phyloP scores from a whole-genome alignment of 2,888 invertebrate genomes.

The Petrolisthes manimaculis region DNA sequence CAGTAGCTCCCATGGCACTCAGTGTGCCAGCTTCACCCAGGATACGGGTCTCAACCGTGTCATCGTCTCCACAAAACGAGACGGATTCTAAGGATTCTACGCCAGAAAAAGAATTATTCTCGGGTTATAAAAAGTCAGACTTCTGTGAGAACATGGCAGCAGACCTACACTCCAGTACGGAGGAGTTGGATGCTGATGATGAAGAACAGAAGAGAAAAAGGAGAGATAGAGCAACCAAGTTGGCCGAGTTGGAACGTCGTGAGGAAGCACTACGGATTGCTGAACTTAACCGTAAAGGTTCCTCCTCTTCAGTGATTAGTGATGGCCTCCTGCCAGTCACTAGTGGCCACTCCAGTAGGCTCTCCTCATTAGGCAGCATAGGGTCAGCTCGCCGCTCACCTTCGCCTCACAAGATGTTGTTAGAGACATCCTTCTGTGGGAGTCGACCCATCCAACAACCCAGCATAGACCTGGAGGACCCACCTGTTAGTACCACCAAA shows the following conservation, averaged over 20 bases:
- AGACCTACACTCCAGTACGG: constrained; percentile 81
- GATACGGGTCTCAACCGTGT: constrained; percentile 62
- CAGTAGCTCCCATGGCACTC: constrained; percentile 65
- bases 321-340: constrained; percentile 71
- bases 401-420: constrained; percentile 78
- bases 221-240: constrained; percentile 70
- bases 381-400: constrained; percentile 72
- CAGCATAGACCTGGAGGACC: constrained; percentile 65
- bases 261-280: constrained; percentile 68
- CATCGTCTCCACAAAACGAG: constrained; percentile 62
- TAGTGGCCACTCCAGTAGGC: constrained; percentile 81
- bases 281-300: constrained; percentile 62
- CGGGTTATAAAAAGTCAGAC: constrained; percentile 60
- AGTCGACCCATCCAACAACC: constrained; percentile 65
- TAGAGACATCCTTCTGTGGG: constrained; percentile 66
- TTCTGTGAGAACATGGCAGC: constrained; percentile 65
- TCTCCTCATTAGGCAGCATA: constrained; percentile 83
- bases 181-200: constrained; percentile 84
- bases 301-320: constrained; percentile 68
- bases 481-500: constrained; percentile 54
- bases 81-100: constrained; percentile 64
- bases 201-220: constrained; percentile 72
- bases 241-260: constrained; percentile 70
- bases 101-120: constrained; percentile 62
- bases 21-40: constrained; percentile 63